These are phyloP conservation scores for Chromis chromis DNA, from an alignment of 2,797 vertebrate genomes.

Conservation along the genomic window DNA sequence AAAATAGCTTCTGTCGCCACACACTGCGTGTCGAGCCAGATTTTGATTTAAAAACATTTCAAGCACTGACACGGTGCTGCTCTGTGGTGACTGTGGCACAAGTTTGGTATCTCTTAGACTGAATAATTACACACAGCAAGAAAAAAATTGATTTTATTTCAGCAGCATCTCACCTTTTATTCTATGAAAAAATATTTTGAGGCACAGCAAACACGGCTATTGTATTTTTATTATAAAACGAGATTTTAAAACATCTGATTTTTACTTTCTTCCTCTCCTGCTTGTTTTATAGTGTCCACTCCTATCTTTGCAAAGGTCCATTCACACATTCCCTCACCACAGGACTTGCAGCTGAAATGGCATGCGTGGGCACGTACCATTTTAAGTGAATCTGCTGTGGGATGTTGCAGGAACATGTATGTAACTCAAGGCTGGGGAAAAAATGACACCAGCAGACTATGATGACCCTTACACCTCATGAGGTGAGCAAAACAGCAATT, in stretches of 20 bases:
- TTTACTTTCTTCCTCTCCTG: neutral
- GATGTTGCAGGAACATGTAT: neutral
- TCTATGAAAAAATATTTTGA: neutral
- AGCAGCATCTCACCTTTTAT: too few relatives aligned
- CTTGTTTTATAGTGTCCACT: neutral
- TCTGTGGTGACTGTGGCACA: too few relatives aligned
- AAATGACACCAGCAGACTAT: too few relatives aligned
- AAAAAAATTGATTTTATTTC: too few relatives aligned
- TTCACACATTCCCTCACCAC: conserved; percentile 5
- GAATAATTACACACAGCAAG: too few relatives aligned
- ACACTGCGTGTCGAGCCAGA: too few relatives aligned
- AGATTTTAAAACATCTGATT: neutral
- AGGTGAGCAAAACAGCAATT: neutral
- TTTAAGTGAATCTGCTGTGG: conserved; percentile 9
- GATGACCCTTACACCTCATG: too few relatives aligned
- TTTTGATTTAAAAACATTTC: neutral
- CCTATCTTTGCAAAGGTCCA: neutral
- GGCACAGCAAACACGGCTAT: neutral
- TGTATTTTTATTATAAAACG: neutral
- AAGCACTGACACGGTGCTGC: too few relatives aligned
- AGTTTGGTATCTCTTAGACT: too few relatives aligned
- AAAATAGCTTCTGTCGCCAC: neutral
- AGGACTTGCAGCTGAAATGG: neutral
- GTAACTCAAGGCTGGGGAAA: too few relatives aligned
- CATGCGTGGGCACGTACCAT: neutral